These are phyloP conservation scores for Agriopis marginaria DNA, from an alignment of 2,888 invertebrate species.

Conservation along the genomic window DNA sequence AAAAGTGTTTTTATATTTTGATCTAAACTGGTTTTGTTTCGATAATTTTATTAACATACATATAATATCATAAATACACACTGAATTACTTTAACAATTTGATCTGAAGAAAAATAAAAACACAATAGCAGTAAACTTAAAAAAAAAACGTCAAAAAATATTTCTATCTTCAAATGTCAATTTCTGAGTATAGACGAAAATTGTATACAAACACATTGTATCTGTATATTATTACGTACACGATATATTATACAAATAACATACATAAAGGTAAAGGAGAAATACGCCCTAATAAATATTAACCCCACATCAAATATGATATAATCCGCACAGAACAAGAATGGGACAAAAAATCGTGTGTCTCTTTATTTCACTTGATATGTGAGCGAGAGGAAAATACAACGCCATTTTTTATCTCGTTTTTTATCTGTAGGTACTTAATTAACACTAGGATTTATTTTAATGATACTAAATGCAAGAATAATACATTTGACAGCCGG, in stretches of 20 bases:
- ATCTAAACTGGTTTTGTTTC: no score
- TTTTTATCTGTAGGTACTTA: not conserved
- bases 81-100: conserved; percentile 3
- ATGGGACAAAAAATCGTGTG: not conserved
- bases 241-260: not conserved
- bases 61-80: no score
- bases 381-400: not conserved
- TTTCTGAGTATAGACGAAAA: not conserved
- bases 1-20: no score
- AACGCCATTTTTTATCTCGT: not conserved
- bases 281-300: not conserved
- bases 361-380: not conserved
- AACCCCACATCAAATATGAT: conserved; percentile 2
- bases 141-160: not conserved
- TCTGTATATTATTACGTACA: not conserved
- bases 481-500: not conserved
- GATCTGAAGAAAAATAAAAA: conserved; percentile 3
- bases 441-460: not conserved
- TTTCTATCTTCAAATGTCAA: not conserved
- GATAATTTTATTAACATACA: no score
- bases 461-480: conserved; percentile 1
- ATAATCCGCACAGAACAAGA: not conserved
- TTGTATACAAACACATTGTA: not conserved
- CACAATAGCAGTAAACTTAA: not conserved
- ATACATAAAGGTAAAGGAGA: not conserved